Base-by-base conservation (phyloP, 2,113 vertebrate species). In the Hyperoodon ampullatus region DNA sequence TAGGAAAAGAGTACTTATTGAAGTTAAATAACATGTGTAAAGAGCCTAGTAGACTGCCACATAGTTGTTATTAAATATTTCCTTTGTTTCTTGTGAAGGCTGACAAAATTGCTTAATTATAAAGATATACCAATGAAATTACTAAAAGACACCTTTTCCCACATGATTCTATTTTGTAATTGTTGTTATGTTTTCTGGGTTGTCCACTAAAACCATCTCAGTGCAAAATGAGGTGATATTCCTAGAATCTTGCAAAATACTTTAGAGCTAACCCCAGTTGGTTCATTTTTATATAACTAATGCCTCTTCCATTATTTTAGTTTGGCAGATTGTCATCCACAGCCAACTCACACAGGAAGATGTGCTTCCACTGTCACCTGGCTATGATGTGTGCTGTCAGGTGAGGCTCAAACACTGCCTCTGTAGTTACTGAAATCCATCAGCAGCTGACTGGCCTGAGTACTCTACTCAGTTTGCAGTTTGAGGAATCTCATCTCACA, bases 291-390 rank as follows among this genome's bases (percentile, higher is more conserved):
- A 88, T 55, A 90, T 72, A 90, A 93, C 19, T 53, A 30, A n/a
- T 77, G n/a, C 24, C 50, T 97, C 60, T 89, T 65, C n/a, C 39
- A 75, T 90, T 84, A 92, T 90, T 97, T 95, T 35, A 47, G n/a
- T 35, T 75, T 96, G 96, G 90, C 95, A 96, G 92, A 65, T 81
- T 92, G 96, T 97, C 97, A 97, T 23, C 87, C 50, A 39, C 35
- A 84, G 53, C 74, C 89, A 55, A 6, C 95, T 93, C 74, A 24
- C 4, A 60, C 35, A 12, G 72, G 35, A 55, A 96, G 91, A 89
- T 83, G 16, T 24, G 82, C 58, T 92, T 90, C 70, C 13, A 6
- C 87, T 84, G 68, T 92, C 92, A 82, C 55, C 87, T 10, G 8
- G 89, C 72, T 93, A 61, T 95, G 92, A 96, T 82, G 44, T 58